Base-by-base conservation (phyloP, 1,140 invertebrate genomes). In the Aradophagus sp. region DNA sequence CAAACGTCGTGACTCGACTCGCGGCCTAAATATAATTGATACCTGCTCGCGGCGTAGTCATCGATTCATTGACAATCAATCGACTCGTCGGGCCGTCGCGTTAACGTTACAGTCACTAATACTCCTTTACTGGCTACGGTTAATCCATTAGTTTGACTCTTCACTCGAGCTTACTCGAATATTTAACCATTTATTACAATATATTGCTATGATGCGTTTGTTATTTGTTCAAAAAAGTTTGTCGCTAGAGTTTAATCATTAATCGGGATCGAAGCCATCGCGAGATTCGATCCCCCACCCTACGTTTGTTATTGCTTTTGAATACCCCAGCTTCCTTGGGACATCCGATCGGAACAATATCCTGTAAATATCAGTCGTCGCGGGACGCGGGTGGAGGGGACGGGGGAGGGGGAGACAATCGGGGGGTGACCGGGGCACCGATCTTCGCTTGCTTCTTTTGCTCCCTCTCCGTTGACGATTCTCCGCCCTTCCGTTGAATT, bases 1-100 rank as follows among this genome's bases (percentile, higher is more conserved):
- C 5, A n/a, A n/a, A n/a, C n/a, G n/a, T n/a, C n/a, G n/a, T n/a
- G n/a, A n/a, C n/a, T n/a, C n/a, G n/a, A n/a, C n/a, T n/a, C n/a
- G n/a, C n/a, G n/a, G n/a, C n/a, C n/a, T 82, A 83, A 84, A 84
- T 85, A 84, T 84, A 84, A 77, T 84, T 83, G 84, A 85, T 80
- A 80, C 80, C 20, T 4, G 10, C 11, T 29, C 4, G 11, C 10
- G 4, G 7, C 27, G 27, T 10, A 10, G 27, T 29, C 27, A n/a
- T 29, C 27, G 27, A 29, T 5, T 5, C 4, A 5, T 5, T 23
- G 8, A 23, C 8, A 23, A 23, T 5, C 20, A 23, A 23, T 5
- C 8, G 20, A 23, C 4, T 23, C 20, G 20, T 23, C 20, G 20
- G 20, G 8, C 4, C 20, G 20, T 23, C 20, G 20, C 4, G 8